A percentile compares a stretch with the other conserved stretches of the same genome.
Conservation (phyloP, 2,113 vertebrate genomes). For the Vombatus ursinus region DNA sequence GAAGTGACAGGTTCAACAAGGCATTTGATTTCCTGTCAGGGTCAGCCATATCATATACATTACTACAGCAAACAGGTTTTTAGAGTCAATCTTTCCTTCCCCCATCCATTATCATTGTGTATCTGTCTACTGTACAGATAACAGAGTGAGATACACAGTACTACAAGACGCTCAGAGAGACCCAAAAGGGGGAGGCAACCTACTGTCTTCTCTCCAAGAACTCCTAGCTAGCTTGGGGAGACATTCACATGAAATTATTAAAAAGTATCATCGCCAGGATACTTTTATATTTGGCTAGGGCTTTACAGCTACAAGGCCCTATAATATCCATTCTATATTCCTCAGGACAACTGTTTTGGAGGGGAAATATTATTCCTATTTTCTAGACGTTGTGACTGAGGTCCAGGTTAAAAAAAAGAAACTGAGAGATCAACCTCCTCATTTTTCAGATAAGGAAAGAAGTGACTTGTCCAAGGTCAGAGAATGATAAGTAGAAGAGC, state of each 20-base stretch:
- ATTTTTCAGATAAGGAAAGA: conserved; percentile 22
- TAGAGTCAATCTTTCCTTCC: not conserved
- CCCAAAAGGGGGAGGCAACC: not conserved
- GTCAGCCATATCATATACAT: not conserved
- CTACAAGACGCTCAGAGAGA: not conserved
- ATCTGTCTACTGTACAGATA: too few species aligned
- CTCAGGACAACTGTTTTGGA: not conserved
- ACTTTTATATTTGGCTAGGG: not conserved
- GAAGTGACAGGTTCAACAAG: not conserved
- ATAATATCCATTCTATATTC: not conserved
- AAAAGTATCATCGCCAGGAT: not conserved
- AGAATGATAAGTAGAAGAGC: not conserved
- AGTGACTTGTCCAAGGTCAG: not conserved
- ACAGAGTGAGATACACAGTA: not conserved
- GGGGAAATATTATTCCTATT: not conserved
- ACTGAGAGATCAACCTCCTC: not conserved
- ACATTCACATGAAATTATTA: not conserved
- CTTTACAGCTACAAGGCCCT: not conserved
- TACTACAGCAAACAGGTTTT: not conserved
- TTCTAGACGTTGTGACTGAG: not conserved
- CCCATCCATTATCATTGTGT: not conserved
- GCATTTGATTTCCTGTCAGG: not conserved
- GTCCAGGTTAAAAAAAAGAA: too few species aligned
- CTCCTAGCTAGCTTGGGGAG: not conserved
- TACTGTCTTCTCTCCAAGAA: not conserved